These are phyloP conservation scores for Cryptocephalus primarius DNA, from an alignment of 2,888 invertebrate genomes.

Conservation along the genomic window DNA sequence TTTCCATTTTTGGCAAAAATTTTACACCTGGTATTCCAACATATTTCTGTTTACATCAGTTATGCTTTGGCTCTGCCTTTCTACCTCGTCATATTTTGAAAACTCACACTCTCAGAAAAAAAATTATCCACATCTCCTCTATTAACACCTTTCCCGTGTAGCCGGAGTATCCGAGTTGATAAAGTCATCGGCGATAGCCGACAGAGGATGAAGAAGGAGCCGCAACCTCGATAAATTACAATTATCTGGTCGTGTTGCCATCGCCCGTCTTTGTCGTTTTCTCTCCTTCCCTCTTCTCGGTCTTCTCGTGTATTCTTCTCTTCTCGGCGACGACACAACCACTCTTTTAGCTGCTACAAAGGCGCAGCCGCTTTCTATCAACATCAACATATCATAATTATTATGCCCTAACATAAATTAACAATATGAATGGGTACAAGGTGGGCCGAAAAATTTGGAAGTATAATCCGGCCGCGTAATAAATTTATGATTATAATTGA, in stretches of 20 bases:
- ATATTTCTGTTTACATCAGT: too few relatives aligned
- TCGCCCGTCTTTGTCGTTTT: not conserved
- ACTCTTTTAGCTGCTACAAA: slow-evolving; percentile 15
- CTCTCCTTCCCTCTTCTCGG: not conserved
- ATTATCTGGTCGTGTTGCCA: slow-evolving; percentile 21
- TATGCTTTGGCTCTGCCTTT: too few relatives aligned
- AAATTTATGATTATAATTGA: too few relatives aligned
- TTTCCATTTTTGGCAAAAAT: too few relatives aligned
- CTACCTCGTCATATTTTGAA: too few relatives aligned
- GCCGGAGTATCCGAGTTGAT: not conserved
- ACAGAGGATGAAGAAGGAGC: slow-evolving; percentile 8
- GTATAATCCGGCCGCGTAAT: too few relatives aligned
- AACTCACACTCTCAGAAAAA: too few relatives aligned
- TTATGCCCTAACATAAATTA: slow-evolving; percentile 16
- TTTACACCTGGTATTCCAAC: too few relatives aligned
- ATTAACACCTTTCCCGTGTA: not conserved
- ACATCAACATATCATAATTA: slow-evolving; percentile 18
- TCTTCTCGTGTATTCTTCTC: not conserved
- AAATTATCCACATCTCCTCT: too few relatives aligned
- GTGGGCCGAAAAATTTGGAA: not conserved
- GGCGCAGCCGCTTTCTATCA: slow-evolving; percentile 17
- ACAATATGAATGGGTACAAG: slow-evolving; percentile 10
- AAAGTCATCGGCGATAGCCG: not conserved
- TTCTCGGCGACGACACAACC: slow-evolving; percentile 17
- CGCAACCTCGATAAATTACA: slow-evolving; percentile 25